phyloP scores from a whole-genome alignment of 2,888 invertebrate genomes.

The Yponomeuta cagnagella region DNA sequence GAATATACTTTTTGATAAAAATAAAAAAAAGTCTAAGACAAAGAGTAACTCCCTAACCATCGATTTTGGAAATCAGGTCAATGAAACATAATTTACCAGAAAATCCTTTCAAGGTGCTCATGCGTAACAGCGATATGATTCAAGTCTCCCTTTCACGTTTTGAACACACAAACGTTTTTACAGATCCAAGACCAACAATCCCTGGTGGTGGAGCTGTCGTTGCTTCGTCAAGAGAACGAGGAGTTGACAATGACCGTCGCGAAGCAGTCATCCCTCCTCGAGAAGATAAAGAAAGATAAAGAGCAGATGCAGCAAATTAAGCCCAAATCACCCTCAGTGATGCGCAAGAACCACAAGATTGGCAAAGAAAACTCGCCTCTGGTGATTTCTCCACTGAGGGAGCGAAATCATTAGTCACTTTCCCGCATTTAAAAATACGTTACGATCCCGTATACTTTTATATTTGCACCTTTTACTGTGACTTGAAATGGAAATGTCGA shows the following conservation, averaged over 20 bases:
- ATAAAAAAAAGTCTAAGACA: too few species aligned
- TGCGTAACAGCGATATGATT: too few species aligned
- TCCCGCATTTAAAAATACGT: too few species aligned
- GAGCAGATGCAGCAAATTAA: slow-evolving; percentile 51
- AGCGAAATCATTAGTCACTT: slow-evolving; percentile 50
- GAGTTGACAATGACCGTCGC: slow-evolving; percentile 61
- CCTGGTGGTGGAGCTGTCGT: slow-evolving; percentile 59
- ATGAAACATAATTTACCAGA: too few species aligned
- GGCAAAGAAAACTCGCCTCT: slow-evolving; percentile 63
- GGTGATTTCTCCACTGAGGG: slow-evolving; percentile 61
- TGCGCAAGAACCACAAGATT: slow-evolving; percentile 54
- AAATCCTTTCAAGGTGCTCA: too few species aligned
- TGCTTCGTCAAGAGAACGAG: slow-evolving; percentile 68
- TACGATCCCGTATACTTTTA: neutral
- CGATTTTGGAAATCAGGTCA: too few species aligned
- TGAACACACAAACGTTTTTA: neutral
- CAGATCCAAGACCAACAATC: slow-evolving; percentile 70
- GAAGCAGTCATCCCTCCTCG: slow-evolving; percentile 61
- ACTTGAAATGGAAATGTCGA: neutral
- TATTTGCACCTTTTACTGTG: neutral
- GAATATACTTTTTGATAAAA: too few species aligned
- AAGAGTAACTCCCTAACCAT: too few species aligned
- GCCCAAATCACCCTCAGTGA: slow-evolving; percentile 59
- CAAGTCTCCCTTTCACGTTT: neutral
- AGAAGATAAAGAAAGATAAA: slow-evolving; percentile 60